Evolutionary conservation across 2,888 invertebrate genomes (phyloP).

Genomic region (Dicycla oo): DNA sequence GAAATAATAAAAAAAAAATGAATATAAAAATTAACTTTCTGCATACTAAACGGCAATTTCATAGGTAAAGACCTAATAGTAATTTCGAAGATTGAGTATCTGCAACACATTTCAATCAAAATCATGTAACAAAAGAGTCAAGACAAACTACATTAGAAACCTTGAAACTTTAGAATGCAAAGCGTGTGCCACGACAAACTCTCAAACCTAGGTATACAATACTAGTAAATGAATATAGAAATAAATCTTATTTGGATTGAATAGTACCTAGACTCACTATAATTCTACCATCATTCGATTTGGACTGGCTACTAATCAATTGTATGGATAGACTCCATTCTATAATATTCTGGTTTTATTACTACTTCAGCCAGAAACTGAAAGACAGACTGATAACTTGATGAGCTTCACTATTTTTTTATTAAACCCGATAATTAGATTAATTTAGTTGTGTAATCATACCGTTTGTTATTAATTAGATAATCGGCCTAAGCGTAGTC

Average conservation of each 20-base stretch:
- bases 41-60: too few relatives aligned
- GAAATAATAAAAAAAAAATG: too few relatives aligned
- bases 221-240: slow-evolving; percentile 40
- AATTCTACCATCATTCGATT: background rate
- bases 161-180: slow-evolving; percentile 66
- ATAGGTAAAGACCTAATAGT: too few relatives aligned
- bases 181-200: slow-evolving; percentile 63
- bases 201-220: slow-evolving; percentile 42
- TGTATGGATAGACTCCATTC: background rate
- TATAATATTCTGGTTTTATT: background rate
- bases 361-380: slow-evolving; percentile 1
- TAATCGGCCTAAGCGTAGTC: background rate
- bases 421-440: slow-evolving; percentile 5
- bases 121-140: slow-evolving; percentile 38
- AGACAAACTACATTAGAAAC: slow-evolving; percentile 47
- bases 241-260: slow-evolving; percentile 30
- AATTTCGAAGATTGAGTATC: background rate
- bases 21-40: too few relatives aligned
- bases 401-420: background rate
- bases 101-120: slow-evolving; percentile 14
- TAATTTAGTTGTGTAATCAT: slow-evolving; percentile 18
- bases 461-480: background rate
- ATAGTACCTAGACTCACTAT: slow-evolving; percentile 4
- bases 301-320: background rate
- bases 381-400: too few relatives aligned